phyloP scores from a whole-genome alignment of 2,888 invertebrate species.

The Caenorhabditis macrosperma region DNA sequence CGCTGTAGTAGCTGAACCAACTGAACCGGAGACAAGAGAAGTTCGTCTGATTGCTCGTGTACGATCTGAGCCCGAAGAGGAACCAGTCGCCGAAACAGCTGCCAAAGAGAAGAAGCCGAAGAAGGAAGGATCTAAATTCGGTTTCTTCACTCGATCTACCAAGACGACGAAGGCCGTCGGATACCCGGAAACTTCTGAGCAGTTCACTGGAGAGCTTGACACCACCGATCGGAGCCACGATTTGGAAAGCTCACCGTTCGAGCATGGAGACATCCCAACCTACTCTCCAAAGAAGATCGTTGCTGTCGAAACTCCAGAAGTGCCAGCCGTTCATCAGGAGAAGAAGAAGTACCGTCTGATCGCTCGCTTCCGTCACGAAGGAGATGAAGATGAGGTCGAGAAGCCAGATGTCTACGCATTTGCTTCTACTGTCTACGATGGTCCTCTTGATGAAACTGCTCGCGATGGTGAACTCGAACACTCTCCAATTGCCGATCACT shows the following conservation, averaged over 20 bases:
- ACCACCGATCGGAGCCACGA: conserved; percentile 28
- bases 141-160: conserved; percentile 16
- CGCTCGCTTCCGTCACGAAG: conserved; percentile 49
- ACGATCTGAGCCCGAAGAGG: conserved; percentile 20
- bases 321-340: not conserved
- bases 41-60: conserved; percentile 34
- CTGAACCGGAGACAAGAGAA: conserved; percentile 27
- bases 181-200: conserved; percentile 34
- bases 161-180: not conserved
- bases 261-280: conserved; percentile 19
- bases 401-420: conserved; percentile 45
- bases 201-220: conserved; percentile 34
- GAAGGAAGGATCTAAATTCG: conserved; percentile 15
- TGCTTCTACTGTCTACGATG: conserved; percentile 22
- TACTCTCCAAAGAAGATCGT: conserved; percentile 14
- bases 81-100: not conserved
- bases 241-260: conserved; percentile 39
- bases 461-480: conserved; percentile 21
- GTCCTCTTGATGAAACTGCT: conserved; percentile 29
- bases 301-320: not conserved
- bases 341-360: conserved; percentile 20
- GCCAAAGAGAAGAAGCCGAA: conserved; percentile 1
- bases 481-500: conserved; percentile 35
- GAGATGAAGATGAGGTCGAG: conserved; percentile 62
- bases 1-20: conserved; percentile 5